Evolutionary conservation across 2,113 vertebrate genomes (phyloP).

Genomic region (Phycodurus eques): DNA sequence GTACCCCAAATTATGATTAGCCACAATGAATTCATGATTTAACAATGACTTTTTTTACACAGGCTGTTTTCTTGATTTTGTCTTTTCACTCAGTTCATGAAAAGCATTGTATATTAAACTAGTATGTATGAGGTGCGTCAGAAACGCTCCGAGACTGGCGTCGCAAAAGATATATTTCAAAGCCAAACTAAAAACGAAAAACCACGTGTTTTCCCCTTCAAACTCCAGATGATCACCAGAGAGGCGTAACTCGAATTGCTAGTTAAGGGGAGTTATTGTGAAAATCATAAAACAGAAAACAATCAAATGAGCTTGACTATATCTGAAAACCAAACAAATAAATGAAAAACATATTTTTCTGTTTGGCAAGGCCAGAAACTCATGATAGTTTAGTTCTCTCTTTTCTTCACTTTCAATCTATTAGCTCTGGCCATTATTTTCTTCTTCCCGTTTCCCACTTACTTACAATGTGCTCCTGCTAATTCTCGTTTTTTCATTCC

Average conservation of each 20-base stretch:
- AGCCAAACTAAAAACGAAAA: too few species aligned
- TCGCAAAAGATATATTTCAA: too few species aligned
- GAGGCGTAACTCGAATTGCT: too few species aligned
- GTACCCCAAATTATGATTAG: too few species aligned
- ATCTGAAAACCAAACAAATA: neutral
- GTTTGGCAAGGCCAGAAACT: neutral
- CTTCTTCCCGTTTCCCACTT: conserved; percentile 14
- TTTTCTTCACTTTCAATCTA: conserved; percentile 6
- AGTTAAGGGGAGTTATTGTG: neutral
- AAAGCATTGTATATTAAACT: neutral
- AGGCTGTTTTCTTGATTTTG: too few species aligned
- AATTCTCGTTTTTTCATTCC: conserved; percentile 49
- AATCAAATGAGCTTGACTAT: neutral
- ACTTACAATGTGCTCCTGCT: conserved; percentile 20
- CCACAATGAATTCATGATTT: too few species aligned
- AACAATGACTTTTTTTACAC: too few species aligned
- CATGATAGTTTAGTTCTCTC: neutral
- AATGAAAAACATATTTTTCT: neutral
- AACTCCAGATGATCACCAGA: too few species aligned
- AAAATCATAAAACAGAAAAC: neutral
- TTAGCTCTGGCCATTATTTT: conserved; percentile 29
- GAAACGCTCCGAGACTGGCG: too few species aligned
- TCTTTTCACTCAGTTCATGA: neutral
- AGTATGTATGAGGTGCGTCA: too few species aligned
- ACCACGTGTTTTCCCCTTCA: too few species aligned